Evolutionary conservation across 2,113 vertebrate genomes (phyloP).

Genomic region (Electrona antarctica): DNA sequence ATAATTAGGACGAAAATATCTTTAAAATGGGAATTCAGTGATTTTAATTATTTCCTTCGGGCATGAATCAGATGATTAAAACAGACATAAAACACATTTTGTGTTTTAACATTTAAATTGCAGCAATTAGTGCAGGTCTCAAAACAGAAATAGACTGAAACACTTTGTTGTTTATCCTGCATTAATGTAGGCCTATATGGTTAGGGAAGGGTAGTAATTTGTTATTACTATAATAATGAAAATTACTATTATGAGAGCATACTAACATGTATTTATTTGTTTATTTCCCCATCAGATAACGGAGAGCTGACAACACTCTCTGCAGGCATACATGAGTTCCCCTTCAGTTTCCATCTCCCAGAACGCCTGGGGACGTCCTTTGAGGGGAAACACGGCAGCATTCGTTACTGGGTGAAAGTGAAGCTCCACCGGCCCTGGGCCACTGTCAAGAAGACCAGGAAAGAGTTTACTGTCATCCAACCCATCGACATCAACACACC

Average conservation of each 20-base stretch:
- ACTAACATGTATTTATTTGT: neutral
- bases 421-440: slow-evolving; percentile 92
- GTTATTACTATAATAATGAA: too few relatives aligned
- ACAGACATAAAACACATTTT: too few relatives aligned
- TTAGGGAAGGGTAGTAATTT: too few relatives aligned
- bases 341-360: slow-evolving; percentile 95
- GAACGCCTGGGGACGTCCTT: slow-evolving; percentile 94
- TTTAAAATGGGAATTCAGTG: too few relatives aligned
- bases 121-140: neutral
- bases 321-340: slow-evolving; percentile 90
- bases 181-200: neutral
- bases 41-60: too few relatives aligned
- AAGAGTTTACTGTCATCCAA: slow-evolving; percentile 94
- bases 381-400: slow-evolving; percentile 92
- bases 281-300: slow-evolving; percentile 66
- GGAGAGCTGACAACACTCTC: slow-evolving; percentile 82
- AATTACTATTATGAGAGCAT: too few relatives aligned
- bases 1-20: too few relatives aligned
- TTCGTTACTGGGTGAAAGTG: slow-evolving; percentile 96
- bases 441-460: slow-evolving; percentile 82
- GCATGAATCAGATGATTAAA: too few relatives aligned
- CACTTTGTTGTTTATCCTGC: neutral
- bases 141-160: too few relatives aligned
- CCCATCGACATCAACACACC: slow-evolving; percentile 97
- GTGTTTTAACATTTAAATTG: too few relatives aligned